These are phyloP conservation scores for Acanthopagrus latus DNA, from an alignment of 2,797 vertebrate genomes.

Conservation along the genomic window DNA sequence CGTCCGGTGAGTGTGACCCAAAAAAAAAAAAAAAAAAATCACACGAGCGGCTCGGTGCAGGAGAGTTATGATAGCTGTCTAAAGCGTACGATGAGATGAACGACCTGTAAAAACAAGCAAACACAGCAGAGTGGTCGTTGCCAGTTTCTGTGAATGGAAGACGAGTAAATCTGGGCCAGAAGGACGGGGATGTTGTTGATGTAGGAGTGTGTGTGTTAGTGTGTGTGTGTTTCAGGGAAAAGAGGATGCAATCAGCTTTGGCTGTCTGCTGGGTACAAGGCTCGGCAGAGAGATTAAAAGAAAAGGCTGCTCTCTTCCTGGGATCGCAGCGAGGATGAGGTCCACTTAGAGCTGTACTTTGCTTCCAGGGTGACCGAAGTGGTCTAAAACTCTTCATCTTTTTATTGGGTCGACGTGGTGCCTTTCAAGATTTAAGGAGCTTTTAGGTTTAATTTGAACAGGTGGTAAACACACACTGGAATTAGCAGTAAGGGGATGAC, in stretches of 20 bases:
- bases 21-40: too few relatives aligned
- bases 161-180: slow-evolving; percentile 21
- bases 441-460: background rate
- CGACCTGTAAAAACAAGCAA: background rate
- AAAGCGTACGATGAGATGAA: slow-evolving; percentile 1
- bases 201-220: slow-evolving; percentile 7
- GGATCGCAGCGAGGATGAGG: slow-evolving; percentile 26
- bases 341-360: slow-evolving; percentile 6
- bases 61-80: background rate
- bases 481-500: background rate
- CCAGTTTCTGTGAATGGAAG: slow-evolving; percentile 17
- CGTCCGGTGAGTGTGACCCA: background rate
- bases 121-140: background rate
- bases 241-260: slow-evolving; percentile 55
- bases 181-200: slow-evolving; percentile 19
- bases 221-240: slow-evolving; percentile 39
- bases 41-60: background rate
- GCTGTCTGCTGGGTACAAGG: slow-evolving; percentile 35
- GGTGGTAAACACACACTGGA: background rate
- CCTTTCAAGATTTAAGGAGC: background rate
- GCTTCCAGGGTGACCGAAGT: background rate
- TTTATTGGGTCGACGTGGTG: background rate
- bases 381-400: background rate
- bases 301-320: slow-evolving; percentile 47
- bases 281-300: slow-evolving; percentile 36